phyloP scores from a whole-genome alignment of 2,888 invertebrate genomes.

The Apotomis turbidana region DNA sequence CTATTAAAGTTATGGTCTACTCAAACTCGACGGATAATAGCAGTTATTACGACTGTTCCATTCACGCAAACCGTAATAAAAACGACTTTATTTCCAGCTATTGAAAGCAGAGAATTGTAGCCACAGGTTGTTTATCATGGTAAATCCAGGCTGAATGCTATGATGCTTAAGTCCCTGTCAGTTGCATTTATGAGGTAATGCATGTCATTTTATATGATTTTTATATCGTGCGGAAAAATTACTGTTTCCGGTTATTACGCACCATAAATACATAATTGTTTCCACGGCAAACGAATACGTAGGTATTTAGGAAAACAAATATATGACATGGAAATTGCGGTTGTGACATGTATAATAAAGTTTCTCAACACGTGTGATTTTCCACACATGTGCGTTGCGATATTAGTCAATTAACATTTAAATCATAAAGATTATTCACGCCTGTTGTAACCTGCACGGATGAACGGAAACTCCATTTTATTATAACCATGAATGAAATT shows the following conservation, averaged over 20 bases:
- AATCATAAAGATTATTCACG: constrained; percentile 12
- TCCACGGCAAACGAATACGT: neutral
- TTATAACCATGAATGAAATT: neutral
- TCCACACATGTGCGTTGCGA: constrained; percentile 13
- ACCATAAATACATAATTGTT: neutral
- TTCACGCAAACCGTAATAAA: neutral
- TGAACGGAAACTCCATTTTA: neutral
- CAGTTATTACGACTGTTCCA: constrained; percentile 26
- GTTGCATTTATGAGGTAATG: constrained; percentile 36
- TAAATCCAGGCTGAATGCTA: constrained; percentile 32
- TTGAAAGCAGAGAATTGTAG: constrained; percentile 1
- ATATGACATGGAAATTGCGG: neutral
- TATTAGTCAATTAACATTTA: constrained; percentile 18
- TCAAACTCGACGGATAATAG: constrained; percentile 34
- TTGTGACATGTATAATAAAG: neutral
- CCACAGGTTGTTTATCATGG: constrained; percentile 1
- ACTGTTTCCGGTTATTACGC: constrained; percentile 4
- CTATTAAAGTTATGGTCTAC: constrained; percentile 24
- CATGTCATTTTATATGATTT: constrained; percentile 23
- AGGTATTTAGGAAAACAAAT: neutral
- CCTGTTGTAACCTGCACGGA: neutral
- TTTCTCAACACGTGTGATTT: constrained; percentile 14
- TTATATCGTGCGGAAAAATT: constrained; percentile 3
- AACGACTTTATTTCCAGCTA: neutral
- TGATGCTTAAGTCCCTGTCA: constrained; percentile 22